Percentiles rank a stretch among this genome's conserved stretches.
Conservation (phyloP, 2,797 vertebrate genomes). For the Sphaeramia orbicularis region DNA sequence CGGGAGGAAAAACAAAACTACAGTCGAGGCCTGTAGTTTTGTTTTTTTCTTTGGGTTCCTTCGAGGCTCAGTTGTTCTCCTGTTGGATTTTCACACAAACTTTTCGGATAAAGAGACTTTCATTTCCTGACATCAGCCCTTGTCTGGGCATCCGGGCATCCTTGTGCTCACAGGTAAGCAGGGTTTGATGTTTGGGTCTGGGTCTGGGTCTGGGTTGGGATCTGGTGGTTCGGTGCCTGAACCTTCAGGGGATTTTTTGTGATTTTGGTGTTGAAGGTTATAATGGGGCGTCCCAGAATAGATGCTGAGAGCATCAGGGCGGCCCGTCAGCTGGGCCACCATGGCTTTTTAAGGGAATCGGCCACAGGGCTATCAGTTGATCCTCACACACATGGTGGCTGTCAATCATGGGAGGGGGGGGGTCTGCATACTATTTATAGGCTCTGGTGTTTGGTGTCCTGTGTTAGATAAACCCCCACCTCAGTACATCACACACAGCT, state of each 20-base stretch:
- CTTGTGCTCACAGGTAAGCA: slow-evolving; percentile 92
- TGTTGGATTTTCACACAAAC: slow-evolving; percentile 89
- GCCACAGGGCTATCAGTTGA: slow-evolving; percentile 90
- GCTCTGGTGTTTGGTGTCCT: slow-evolving; percentile 38
- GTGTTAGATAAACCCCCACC: slow-evolving; percentile 23
- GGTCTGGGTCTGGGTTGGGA: too few species aligned
- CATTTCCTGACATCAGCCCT: slow-evolving; percentile 87
- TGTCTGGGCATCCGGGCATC: slow-evolving; percentile 91
- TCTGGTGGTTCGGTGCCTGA: background rate
- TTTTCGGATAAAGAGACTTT: slow-evolving; percentile 88
- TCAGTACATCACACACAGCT: slow-evolving; percentile 15
- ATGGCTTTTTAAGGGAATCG: slow-evolving; percentile 99
- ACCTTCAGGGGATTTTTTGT: background rate
- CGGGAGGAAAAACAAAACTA: slow-evolving; percentile 94
- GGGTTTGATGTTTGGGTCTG: slow-evolving; percentile 19
- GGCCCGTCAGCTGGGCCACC: slow-evolving; percentile 85
- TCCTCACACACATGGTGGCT: slow-evolving; percentile 93
- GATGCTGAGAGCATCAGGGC: slow-evolving; percentile 90
- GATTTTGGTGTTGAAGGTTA: slow-evolving; percentile 55
- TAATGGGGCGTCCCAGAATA: slow-evolving; percentile 88
- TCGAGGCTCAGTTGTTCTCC: slow-evolving; percentile 92
- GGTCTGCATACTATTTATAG: slow-evolving; percentile 65
- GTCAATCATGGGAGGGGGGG: slow-evolving; percentile 83
- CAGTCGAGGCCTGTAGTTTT: slow-evolving; percentile 91
- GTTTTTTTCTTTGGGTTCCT: slow-evolving; percentile 89